A percentile compares a stretch with the other conserved stretches of the same genome.
phyloP scores from a whole-genome alignment of 2,113 vertebrate genomes.

The Nycticorax nycticorax region DNA sequence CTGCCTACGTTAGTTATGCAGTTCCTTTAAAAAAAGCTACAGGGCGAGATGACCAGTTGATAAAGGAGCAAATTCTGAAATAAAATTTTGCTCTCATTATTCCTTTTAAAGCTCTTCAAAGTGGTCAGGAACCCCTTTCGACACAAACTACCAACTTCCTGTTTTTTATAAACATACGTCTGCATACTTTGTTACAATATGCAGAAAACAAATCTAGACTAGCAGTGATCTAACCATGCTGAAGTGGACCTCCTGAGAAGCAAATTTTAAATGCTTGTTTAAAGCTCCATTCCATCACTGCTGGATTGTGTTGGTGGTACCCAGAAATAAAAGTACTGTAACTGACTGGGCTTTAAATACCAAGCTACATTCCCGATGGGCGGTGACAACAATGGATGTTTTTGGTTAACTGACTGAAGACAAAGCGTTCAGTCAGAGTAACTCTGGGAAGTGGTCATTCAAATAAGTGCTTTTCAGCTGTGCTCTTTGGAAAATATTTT shows the following conservation, averaged over 20 bases:
- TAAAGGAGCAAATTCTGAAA: not conserved
- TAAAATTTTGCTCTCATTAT: not conserved
- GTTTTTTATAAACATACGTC: accelerated
- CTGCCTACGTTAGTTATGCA: not conserved
- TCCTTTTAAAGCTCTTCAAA: not conserved
- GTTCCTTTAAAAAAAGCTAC: not conserved
- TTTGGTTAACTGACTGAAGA: not conserved
- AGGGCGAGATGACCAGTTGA: not conserved
- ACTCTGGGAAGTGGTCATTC: not conserved
- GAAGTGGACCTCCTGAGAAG: not conserved
- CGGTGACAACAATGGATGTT: not conserved
- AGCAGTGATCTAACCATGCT: not conserved
- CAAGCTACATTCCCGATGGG: not conserved
- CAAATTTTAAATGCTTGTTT: not conserved
- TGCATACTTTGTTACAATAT: not conserved
- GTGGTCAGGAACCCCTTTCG: accelerated
- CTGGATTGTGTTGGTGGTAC: not conserved
- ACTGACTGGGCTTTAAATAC: not conserved
- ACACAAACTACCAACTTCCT: not conserved
- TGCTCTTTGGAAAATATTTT: not conserved
- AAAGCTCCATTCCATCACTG: not conserved
- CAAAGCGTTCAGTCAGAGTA: not conserved
- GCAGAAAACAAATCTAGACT: not conserved
- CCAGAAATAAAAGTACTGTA: not conserved
- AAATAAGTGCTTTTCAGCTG: not conserved